These are phyloP conservation scores for Polylopha cassiicola DNA, from an alignment of 2,888 invertebrate genomes.

Conservation along the genomic window DNA sequence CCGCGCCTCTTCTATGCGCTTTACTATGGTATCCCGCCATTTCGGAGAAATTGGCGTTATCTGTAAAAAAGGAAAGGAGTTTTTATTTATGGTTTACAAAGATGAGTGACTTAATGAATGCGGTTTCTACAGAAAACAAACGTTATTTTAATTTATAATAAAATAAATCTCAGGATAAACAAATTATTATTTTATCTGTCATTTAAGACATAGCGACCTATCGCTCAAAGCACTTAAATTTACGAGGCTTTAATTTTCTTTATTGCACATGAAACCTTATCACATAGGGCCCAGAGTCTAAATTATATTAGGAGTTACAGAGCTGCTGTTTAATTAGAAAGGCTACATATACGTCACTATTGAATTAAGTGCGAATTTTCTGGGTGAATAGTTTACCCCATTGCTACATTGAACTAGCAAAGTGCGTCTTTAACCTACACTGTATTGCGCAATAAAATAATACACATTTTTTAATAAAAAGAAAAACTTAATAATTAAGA, in stretches of 20 bases:
- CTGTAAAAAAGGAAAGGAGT: conserved; percentile 37
- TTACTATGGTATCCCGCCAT: conserved; percentile 79
- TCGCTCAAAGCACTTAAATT: too few species aligned
- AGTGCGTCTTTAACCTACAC: not conserved
- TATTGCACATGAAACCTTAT: not conserved
- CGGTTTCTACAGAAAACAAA: too few species aligned
- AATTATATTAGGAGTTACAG: not conserved
- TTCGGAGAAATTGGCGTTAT: conserved; percentile 73
- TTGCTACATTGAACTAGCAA: conserved; percentile 30
- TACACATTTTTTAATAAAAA: too few species aligned
- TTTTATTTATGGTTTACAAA: not conserved
- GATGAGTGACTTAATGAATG: too few species aligned
- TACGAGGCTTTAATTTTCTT: too few species aligned
- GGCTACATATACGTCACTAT: conserved; percentile 28
- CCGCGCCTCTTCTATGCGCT: conserved; percentile 73
- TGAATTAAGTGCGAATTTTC: conserved; percentile 38
- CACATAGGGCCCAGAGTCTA: not conserved
- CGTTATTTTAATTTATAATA: too few species aligned
- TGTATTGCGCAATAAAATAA: conserved; percentile 1
- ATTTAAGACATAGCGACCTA: too few species aligned
- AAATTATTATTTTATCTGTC: too few species aligned
- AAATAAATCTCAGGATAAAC: too few species aligned
- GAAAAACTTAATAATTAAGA: too few species aligned
- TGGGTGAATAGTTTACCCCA: conserved; percentile 34
- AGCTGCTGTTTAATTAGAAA: conserved; percentile 6